Conservation (phyloP, 2,888 invertebrate species). For the Lymantria monacha region DNA sequence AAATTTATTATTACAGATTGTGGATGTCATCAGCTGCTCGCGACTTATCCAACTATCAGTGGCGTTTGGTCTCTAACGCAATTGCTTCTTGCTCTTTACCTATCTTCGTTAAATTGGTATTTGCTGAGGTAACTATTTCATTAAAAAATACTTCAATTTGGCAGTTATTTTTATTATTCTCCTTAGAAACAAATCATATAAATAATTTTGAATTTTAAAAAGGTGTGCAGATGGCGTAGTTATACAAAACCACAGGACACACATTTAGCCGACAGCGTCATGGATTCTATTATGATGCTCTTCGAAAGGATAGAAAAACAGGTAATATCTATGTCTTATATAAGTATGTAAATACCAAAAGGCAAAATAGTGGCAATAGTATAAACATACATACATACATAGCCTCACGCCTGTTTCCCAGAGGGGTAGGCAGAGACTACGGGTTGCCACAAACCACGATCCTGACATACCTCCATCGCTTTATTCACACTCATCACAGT, state of each 20-base stretch:
- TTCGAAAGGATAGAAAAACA: slow-evolving; percentile 98
- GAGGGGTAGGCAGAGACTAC: no score
- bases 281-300: slow-evolving; percentile 98
- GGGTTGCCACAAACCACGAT: no score
- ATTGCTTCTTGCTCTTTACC: slow-evolving; percentile 96
- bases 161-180: no score
- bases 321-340: slow-evolving; percentile 51
- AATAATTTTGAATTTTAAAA: neutral
- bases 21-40: slow-evolving; percentile 96
- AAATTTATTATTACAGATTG: slow-evolving; percentile 78
- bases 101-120: slow-evolving; percentile 98
- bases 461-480: no score
- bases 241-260: slow-evolving; percentile 97
- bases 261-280: slow-evolving; percentile 95
- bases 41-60: slow-evolving; percentile 95
- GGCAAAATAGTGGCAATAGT: no score
- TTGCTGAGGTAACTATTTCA: slow-evolving; percentile 86
- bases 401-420: no score
- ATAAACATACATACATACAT: no score
- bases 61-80: slow-evolving; percentile 96
- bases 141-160: no score
- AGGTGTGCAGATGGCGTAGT: slow-evolving; percentile 97
- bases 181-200: no score
- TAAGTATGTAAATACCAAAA: neutral
- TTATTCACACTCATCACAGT: no score